These are phyloP conservation scores for Dipodomys stephensi DNA, from an alignment of 2,113 vertebrate genomes.

Conservation along the genomic window DNA sequence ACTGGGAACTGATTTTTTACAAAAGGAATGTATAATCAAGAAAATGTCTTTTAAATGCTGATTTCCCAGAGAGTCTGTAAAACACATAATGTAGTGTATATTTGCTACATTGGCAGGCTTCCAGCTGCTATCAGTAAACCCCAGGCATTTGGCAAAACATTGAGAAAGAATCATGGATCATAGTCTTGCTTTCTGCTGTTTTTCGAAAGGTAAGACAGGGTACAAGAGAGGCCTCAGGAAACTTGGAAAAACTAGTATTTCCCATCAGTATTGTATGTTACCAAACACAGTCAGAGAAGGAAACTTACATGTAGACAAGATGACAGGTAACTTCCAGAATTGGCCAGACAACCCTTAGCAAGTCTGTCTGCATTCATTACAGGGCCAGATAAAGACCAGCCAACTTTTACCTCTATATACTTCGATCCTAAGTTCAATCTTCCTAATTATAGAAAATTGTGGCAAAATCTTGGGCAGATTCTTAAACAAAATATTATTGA, in stretches of 20 bases:
- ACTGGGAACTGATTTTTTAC: background rate
- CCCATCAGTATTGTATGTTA: background rate
- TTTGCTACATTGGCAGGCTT: background rate
- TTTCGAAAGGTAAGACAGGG: constrained; percentile 5
- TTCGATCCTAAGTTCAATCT: background rate
- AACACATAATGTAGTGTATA: background rate
- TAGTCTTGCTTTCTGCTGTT: background rate
- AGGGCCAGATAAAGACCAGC: background rate
- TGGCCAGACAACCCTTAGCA: background rate
- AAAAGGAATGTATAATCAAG: background rate
- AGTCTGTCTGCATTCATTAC: background rate
- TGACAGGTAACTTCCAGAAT: background rate
- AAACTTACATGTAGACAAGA: background rate
- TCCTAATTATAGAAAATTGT: background rate
- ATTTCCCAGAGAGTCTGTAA: constrained; percentile 37
- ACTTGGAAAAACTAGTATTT: background rate
- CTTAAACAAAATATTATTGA: background rate
- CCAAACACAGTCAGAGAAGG: background rate
- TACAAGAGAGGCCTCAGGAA: background rate
- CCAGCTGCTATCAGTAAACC: background rate
- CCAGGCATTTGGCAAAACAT: constrained; percentile 1
- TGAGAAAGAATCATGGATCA: background rate
- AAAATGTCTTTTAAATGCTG: constrained; percentile 26
- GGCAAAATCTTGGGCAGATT: background rate
- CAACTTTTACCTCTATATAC: background rate